Evolutionary conservation across 2,797 vertebrate species (phyloP), one percentile per base, ranked within the genome.

Genomic region (Enteromius paludinosus): DNA sequence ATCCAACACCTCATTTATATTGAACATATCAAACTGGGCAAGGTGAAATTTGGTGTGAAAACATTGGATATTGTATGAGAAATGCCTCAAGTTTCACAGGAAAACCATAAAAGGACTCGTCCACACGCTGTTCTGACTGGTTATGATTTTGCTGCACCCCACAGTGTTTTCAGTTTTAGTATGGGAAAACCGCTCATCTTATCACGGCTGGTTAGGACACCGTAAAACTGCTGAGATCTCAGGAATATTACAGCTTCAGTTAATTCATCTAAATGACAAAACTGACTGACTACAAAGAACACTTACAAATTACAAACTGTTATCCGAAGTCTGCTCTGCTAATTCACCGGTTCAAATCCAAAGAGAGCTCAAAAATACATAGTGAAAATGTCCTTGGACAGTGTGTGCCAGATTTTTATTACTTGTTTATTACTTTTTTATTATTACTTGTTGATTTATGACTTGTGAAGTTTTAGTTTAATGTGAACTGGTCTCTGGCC

Each of bases 391-490:
- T 33, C 3, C 75, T 45, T 45, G 64, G 25, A 30, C 38, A 35
- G 18, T 9, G 23, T 62, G 54, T 20, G 25, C 41, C 18, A 33
- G 17, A 10, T 12, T 65, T 64, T 4, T 49, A 45, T 62, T 47
- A 41, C 14, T 47, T 18, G 69, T 30, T 52, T 11, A 54, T 59
- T 54, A 3, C 41, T 25, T 54, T 30, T 56, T 79, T 59, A 69
- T 79, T 43, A 79, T n/a, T 23, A 56, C 30, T 41, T 65, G 71
- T 74, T 15, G 62, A 69, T 70, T 79, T 59, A 79, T 43, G 17
- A 69, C 45, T 54, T 65, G 71, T 56, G 35, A 6, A 35, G 11
- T 23, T 78, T 62, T 23, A 70, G 41, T 80, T 33, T 71, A 62
- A 65, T 69, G 35, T 70, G 65, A 45, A 65, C 18, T 12, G 41